Evolutionary conservation across 2,888 invertebrate species (phyloP), one percentile per base, ranked within the genome.

Genomic region (Polydrusus cervinus): DNA sequence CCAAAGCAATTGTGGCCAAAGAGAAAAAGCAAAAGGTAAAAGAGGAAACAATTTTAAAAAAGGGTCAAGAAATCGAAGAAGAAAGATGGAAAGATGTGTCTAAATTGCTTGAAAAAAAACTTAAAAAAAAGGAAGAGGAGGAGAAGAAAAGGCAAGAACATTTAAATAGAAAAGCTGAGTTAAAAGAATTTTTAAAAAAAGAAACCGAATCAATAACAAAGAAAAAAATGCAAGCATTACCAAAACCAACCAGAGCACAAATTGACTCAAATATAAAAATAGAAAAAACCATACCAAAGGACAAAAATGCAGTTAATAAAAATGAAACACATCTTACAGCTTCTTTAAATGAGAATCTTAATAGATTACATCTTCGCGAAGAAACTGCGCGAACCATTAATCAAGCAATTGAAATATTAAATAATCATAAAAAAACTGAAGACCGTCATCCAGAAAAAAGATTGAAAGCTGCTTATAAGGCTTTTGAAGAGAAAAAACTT

Each of bases 371-470:
- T 0, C 10, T 69, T 7, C 49, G 40, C 7, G 65, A 57, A 38
- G 70, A 74, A 65, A 65, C 25, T 13, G 69, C 74, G 11, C 55
- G 65, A 40, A 66, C 70, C 7, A 51, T 74, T n/a, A 57, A 74
- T 43, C 65, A 38, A 14, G 74, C 74, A 9, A 20, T 74, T 5
- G 14, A 38, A 14, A 3, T 74, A 9, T 57, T 74, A 20, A 34
- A 20, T 25, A n/a, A 66, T 16, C 16, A 74, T 10, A 14, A 20
- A 7, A 11, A 34, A 25, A 10, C 34, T 10, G 14, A 34, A 45
- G 74, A 70, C 57, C 51, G 57, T 47, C 70, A 70, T 51, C 70
- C 74, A 30, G 65, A 70, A 25, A 74, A 70, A 57, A 20, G 65
- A 16, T 16, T 64, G 8, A 65, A 49, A 60, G 60, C 64, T 43